Evolutionary conservation across 2,888 invertebrate species (phyloP), one percentile per base, ranked within the genome.

Genomic region (Pandemis cinnamomeana): DNA sequence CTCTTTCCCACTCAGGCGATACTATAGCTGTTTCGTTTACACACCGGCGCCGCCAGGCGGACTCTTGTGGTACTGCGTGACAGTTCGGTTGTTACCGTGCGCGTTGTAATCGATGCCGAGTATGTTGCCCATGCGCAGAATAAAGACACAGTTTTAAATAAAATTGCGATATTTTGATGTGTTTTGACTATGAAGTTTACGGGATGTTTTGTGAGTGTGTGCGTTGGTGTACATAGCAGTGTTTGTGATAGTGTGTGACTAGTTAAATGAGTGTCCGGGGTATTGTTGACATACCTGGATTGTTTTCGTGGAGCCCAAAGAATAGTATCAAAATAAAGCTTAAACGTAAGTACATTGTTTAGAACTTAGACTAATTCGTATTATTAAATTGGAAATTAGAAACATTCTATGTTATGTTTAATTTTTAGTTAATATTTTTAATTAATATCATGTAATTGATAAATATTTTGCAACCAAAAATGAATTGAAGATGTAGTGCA

Each of bases 281-380:
- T 82, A 85, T 90, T 87, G 91, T 90, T 82, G 92, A 91, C 82
- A 91, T 90, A 85, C 88, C 87, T 72, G 92, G 93, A 87, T 89
- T 93, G 84, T 92, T 93, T 87, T 89, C 90, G 79, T 94, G 93
- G 93, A 93, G 90, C 84, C 93, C 93, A 66, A 93, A 92, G 86
- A 91, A 90, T 86, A 92, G 86, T 84, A 88, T 94, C 91, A 94
- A 93, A 87, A 93, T 94, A 91, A 94, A 93, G 86, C 90, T 94
- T 71, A 94, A 94, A 90, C 93, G 93, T 94, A 90, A 79, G 93
- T 92, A 79, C 10, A 60, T 36, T 42, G 0, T n/a, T 61, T 61
- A 6, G 13, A 4, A 5, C n/a, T 61, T 42, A n/a, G n/a, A 10
- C 10, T 20, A 7, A 6, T 44, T 13, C 5, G n/a, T 6, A 1